Conservation (phyloP, 2,888 invertebrate genomes). For the Xestia c-nigrum region DNA sequence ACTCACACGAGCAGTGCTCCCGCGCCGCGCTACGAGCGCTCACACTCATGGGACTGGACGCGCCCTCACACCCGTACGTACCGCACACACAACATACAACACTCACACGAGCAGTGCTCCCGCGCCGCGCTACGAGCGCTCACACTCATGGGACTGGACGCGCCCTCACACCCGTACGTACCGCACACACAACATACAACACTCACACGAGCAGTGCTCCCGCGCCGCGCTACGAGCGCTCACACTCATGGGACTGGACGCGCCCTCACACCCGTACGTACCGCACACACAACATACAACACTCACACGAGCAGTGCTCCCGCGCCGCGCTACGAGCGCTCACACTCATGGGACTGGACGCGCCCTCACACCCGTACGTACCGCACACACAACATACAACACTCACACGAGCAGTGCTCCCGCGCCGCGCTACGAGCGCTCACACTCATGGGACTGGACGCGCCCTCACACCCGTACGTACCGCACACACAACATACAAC, state of each 20-base stretch:
- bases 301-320: neutral
- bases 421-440: neutral
- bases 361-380: slow-evolving; percentile 1
- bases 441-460: neutral
- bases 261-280: slow-evolving; percentile 6
- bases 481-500: neutral
- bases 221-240: neutral
- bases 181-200: neutral
- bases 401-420: neutral
- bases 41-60: slow-evolving; percentile 86
- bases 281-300: neutral
- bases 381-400: neutral
- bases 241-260: slow-evolving; percentile 3
- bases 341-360: slow-evolving; percentile 3
- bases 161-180: slow-evolving; percentile 5
- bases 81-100: neutral
- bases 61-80: slow-evolving; percentile 64
- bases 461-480: slow-evolving; percentile 8
- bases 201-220: slow-evolving; percentile 3
- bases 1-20: neutral
- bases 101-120: neutral
- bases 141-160: slow-evolving; percentile 13
- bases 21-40: slow-evolving; percentile 14
- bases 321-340: slow-evolving; percentile 2
- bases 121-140: neutral